Base-by-base conservation (phyloP, 2,797 vertebrate species). In the Numenius phaeopus region DNA sequence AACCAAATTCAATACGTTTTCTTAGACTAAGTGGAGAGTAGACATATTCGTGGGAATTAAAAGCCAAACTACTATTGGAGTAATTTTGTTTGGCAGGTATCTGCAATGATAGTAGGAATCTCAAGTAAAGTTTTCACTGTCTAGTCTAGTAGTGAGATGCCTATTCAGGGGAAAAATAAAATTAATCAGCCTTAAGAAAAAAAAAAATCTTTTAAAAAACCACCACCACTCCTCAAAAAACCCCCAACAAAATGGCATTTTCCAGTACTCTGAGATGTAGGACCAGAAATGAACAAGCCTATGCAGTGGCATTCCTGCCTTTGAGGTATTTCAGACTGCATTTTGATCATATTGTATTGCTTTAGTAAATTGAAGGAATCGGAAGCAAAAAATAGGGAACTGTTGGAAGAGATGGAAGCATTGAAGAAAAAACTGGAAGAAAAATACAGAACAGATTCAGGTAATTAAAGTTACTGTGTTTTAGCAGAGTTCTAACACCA, bases 341-440 rank as follows among this genome's bases (percentile, higher is more conserved):
- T 94, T 95, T 92, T 89, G 27, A 73, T 82, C 10, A 3, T 52
- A 4, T 79, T 95, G 21, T 90, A 50, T 94, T 76, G 4, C 91
- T 97, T 82, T 90, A 99, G 99, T 96, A 99, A 99, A 98, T 97
- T 99, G 87, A 99, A 99, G 98, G 99, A 99, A 79, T 98, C 98
- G 0, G 99, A 99, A 94, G 98, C 98, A 75, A 99, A 97, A 97
- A 99, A 98, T 50, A 98, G 95, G 89, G 99, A 99, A 82, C 98
- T 99, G 67, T 94, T 97, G 46, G 99, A 99, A 96, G 99, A 99
- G 97, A 88, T 99, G 97, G 99, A 99, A 76, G 96, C 72, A 90
- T 96, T 99, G 98, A 99, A 99, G 98, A 99, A 99, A 97, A 99
- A 99, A 82, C 81, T 99, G 97, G 99, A 99, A 97, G 99, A 99